Evolutionary conservation across 2,797 vertebrate genomes (phyloP), one percentile per base, ranked within the genome.

Genomic region (Dromococcyx pavoninus): DNA sequence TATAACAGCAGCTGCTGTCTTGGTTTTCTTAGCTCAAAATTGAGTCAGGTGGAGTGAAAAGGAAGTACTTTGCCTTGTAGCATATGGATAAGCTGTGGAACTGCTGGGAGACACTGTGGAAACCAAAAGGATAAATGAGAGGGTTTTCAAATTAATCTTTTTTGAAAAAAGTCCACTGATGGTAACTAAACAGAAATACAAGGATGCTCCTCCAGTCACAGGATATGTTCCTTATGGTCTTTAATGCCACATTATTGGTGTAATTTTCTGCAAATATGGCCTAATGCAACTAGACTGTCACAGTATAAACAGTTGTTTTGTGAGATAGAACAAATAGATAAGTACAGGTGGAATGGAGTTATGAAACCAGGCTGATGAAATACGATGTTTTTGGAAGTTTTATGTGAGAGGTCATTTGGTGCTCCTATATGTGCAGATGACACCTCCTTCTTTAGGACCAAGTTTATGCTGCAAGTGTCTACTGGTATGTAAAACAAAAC

Each of bases 341-440:
- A 88, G 65, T 77, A 46, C 67, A 65, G 57, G 33, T 92, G 69
- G 53, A 87, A 89, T 56, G 50, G 67, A 37, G 35, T 86, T 89
- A 33, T 6, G 80, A 96, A 95, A 85, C 58, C 48, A 71, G 62
- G 76, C 77, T 79, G 48, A 27, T 85, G 80, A 91, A 87, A 85
- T 90, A 33, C 14, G 2, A 16, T 78, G 60, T 19, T 88, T 94
- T 82, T 89, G 39, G 17, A 88, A 8, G 48, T 60, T 75, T 79
- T 76, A 57, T 39, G 41, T 7, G 11, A 91, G 74, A 81, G 33
- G 39, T 79, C 35, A 37, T 69, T 75, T 70, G 69, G 46, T 58
- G 21, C 41, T 76, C 3, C 39, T 70, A 25, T 66, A 56, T 87
- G n/a, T 88, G 73, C n/a, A 56, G 51, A 46, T 7, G 9, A 23